Evolutionary conservation across 2,113 vertebrate genomes (phyloP).

Genomic region (Scatophagus argus): DNA sequence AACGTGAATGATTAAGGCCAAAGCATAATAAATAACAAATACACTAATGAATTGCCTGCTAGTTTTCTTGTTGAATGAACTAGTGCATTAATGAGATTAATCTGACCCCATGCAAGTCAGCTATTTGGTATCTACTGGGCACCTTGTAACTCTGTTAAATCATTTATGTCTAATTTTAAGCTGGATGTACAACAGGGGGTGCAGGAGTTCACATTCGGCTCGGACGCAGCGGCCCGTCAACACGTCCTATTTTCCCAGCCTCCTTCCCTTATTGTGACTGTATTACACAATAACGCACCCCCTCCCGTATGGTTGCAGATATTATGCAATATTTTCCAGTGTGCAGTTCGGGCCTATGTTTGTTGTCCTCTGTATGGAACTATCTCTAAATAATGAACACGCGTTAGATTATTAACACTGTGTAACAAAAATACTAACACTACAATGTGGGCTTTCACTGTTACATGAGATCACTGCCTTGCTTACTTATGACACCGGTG

Average conservation of each 20-base stretch:
- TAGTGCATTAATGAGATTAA: too few species aligned
- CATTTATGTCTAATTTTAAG: not conserved
- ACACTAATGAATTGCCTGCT: not conserved
- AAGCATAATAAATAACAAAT: not conserved
- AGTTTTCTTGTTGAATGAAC: not conserved
- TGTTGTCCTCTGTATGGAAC: not conserved
- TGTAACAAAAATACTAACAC: not conserved
- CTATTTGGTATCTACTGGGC: too few species aligned
- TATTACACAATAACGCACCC: constrained; percentile 85
- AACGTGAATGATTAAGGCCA: not conserved
- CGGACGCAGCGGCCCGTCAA: constrained; percentile 18
- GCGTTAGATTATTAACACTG: not conserved
- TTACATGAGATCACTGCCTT: constrained; percentile 57
- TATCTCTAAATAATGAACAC: rapidly evolving
- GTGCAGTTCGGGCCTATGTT: constrained; percentile 7
- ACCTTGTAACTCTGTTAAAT: not conserved
- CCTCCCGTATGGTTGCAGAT: constrained; percentile 75
- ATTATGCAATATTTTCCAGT: constrained; percentile 82
- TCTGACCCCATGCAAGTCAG: too few species aligned
- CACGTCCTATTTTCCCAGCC: constrained; percentile 78
- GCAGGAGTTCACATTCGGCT: constrained; percentile 13
- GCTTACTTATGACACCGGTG: constrained; percentile 53
- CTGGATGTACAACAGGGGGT: not conserved
- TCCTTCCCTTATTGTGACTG: constrained; percentile 85
- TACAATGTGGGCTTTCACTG: constrained; percentile 41